Evolutionary conservation across 2,888 invertebrate species (phyloP), one percentile per base, ranked within the genome.

Genomic region (Cheilosia grossa): DNA sequence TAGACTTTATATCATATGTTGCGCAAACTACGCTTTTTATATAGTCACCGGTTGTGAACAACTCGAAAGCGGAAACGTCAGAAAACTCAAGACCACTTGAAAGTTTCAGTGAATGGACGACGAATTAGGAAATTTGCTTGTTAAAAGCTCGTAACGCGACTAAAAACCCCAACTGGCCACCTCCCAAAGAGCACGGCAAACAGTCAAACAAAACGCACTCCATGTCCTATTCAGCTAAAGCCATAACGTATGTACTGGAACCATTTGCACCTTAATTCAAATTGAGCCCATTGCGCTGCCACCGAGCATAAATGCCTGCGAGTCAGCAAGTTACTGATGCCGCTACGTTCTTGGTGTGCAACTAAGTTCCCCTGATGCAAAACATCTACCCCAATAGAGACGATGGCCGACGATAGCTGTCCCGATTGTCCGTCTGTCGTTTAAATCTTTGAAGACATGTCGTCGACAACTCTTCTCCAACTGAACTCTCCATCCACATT

Each of bases 371-470:
- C 73, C 66, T 54, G 44, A 40, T 24, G 40, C 21, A 56, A 64
- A 69, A 56, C 51, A 53, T 73, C 72, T 69, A 64, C 61, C 54
- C 54, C 70, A 85, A 81, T 85, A 85, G 81, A 80, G 81, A 85
- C 79, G 66, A 81, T 81, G 74, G 75, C 80, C 80, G 59, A 75
- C 82, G 77, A 80, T 82, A 72, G 78, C 86, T 87, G 87, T 87
- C 85, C n/a, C 74, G 86, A 81, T 82, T 85, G 86, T 87, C 87
- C 79, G 87, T 87, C 88, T 88, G 87, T 88, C 89, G 87, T 87
- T 89, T 88, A 88, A 88, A 88, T 88, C 88, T 88, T 87, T 86
- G 87, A 87, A 87, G 88, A 89, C 88, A 89, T 88, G 88, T 88
- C 87, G 87, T 87, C 87, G 88, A 89, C 89, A 89, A 89, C 88